Percentiles rank a stretch among this genome's conserved stretches.
Conservation (phyloP, 2,888 invertebrate genomes). For the Ophion slaviceki region DNA sequence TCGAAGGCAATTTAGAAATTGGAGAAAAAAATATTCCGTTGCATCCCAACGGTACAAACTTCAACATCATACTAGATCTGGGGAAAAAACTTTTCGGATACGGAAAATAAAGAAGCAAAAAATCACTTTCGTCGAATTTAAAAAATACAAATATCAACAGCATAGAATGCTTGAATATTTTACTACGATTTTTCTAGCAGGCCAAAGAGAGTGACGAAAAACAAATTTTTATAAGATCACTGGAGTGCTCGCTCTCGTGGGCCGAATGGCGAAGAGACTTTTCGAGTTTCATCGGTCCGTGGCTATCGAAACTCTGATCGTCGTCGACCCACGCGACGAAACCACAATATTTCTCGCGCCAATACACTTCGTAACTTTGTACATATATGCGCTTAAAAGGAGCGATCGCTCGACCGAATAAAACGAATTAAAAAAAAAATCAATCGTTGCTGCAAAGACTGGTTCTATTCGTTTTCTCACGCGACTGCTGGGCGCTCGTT, state of each 20-base stretch:
- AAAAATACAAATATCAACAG: no score
- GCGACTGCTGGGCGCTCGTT: constrained; percentile 22
- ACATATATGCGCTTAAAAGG: constrained; percentile 30
- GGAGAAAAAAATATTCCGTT: no score
- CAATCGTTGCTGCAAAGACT: constrained; percentile 18
- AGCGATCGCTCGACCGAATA: constrained; percentile 37
- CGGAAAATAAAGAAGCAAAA: no score
- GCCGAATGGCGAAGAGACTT: constrained; percentile 6
- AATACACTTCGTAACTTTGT: background rate
- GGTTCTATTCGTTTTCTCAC: constrained; percentile 22
- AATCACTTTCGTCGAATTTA: no score
- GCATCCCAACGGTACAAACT: no score
- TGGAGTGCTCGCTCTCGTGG: background rate
- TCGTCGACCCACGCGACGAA: constrained; percentile 27
- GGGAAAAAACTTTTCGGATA: no score
- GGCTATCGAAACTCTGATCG: constrained; percentile 31
- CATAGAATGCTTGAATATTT: background rate
- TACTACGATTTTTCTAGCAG: background rate
- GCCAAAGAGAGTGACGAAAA: background rate
- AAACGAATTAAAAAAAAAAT: constrained; percentile 1
- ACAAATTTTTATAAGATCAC: background rate
- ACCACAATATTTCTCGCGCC: constrained; percentile 11
- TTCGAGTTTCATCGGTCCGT: constrained; percentile 1
- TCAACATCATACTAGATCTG: no score
- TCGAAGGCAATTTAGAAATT: no score